Base-by-base conservation (phyloP, 2,113 vertebrate genomes). In the Oxyruncus cristatus region DNA sequence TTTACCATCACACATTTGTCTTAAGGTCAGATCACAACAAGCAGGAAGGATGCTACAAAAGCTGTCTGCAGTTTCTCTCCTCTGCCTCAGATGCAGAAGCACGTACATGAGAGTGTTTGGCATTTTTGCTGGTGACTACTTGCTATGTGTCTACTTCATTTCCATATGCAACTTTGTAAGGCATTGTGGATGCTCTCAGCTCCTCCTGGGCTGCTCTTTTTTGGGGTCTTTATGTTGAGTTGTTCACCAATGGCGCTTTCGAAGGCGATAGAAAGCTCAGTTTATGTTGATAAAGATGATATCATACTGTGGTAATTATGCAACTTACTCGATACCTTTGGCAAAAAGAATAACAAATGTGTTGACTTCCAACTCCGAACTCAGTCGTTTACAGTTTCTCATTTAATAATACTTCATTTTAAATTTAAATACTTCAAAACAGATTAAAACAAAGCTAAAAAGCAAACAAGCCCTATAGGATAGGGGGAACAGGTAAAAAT, bases 1-100 rank as follows among this genome's bases (percentile, higher is more conserved):
- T 94, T 95, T 95, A 89, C 93, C 88, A 74, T 96, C 93, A 80
- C 87, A 93, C 77, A 28, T 93, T 76, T 97, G 95, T 97, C 97
- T 95, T 96, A 88, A 89, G 63, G 88, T 88, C 1, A 8, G 83
- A 88, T 95, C 85, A 68, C 41, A 28, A 10, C 1, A 61, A 52
- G 83, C 76, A 77, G 96, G 92, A 50, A 92, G 95, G 89, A 78
- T 32, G 53, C 49, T 65, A 32, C 37, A 63, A 21, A 82, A 70
- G 4, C 71, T 11, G 19, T 4, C n/a, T 42, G 46, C 6, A 0
- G 44, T 44, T 96, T 52, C 62, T 88, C 59, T 62, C 26, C 49
- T 39, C 9, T 37, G 77, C 74, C 80, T 67, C 74, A 21, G 63
- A 5, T 4, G 9, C 1, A 55, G 92, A 63, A 70, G 55, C 71